Percentiles rank a stretch among this genome's conserved stretches.
phyloP scores from a whole-genome alignment of 1,140 invertebrate species.

The Drosophila arawakana region DNA sequence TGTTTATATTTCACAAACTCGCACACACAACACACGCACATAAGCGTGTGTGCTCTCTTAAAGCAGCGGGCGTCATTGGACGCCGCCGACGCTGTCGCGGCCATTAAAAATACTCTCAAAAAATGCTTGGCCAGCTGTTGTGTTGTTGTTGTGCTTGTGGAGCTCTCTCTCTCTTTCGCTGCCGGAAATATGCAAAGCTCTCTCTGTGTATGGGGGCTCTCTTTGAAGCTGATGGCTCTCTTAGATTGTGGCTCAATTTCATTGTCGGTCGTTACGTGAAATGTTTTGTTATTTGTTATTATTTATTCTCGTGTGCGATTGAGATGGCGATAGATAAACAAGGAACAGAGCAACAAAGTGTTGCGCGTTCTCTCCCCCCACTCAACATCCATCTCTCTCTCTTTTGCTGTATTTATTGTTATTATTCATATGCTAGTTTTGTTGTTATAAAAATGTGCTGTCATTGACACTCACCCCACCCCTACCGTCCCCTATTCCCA shows the following conservation, averaged over 20 bases:
- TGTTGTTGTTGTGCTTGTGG: slow-evolving; percentile 39
- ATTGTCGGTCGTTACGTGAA: slow-evolving; percentile 56
- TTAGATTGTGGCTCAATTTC: background rate
- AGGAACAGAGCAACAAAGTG: slow-evolving; percentile 19
- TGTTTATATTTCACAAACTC: slow-evolving; percentile 69
- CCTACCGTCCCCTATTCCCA: background rate
- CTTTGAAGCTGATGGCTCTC: slow-evolving; percentile 1
- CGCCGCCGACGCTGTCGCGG: slow-evolving; percentile 37
- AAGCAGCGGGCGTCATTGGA: slow-evolving; percentile 30
- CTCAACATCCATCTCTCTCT: background rate
- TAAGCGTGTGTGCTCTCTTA: background rate
- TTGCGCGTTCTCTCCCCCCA: background rate
- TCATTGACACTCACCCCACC: slow-evolving; percentile 11
- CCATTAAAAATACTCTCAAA: slow-evolving; percentile 66
- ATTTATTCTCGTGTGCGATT: slow-evolving; percentile 27
- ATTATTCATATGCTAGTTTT: slow-evolving; percentile 11
- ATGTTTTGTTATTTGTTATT: slow-evolving; percentile 61
- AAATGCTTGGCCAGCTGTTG: slow-evolving; percentile 58
- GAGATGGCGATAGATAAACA: slow-evolving; percentile 35
- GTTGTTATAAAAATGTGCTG: slow-evolving; percentile 16
- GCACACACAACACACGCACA: background rate
- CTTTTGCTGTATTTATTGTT: background rate
- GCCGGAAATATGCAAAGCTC: background rate
- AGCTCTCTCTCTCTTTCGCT: slow-evolving; percentile 33
- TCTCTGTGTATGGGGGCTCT: slow-evolving; percentile 20